Evolutionary conservation across 2,888 invertebrate genomes (phyloP), one percentile per base, ranked within the genome.

Genomic region (Epinotia ramella): DNA sequence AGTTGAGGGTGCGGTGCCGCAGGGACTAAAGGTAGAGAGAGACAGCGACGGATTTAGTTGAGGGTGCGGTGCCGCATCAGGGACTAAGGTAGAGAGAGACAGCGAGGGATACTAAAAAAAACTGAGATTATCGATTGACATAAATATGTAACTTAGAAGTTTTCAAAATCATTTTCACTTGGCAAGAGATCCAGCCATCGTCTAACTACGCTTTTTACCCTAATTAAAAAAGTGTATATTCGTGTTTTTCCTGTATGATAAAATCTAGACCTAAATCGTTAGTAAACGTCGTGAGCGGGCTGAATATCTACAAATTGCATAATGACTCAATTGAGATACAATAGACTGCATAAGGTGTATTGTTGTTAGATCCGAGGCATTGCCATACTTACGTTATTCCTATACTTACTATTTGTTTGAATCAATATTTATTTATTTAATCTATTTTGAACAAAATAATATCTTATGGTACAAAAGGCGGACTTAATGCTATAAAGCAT

Each of bases 321-420:
- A 57, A 57, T 57, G 11, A 20, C 57, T 57, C 57, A 57, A 57
- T 57, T 57, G 57, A 57, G 57, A 16, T 49, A 20, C 18, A 57
- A 57, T 20, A 57, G 9, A 2, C 3, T 18, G 56, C n/a, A 56
- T 13, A 11, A n/a, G 20, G 18, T 57, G 11, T 20, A 20, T 57
- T 9, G 57, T 20, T 20, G 9, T 57, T 57, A 57, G 18, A 20
- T n/a, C 20, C 18, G 20, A 57, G 11, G 7, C 9, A 56, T 56
- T 56, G 18, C 56, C 20, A 57, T 20, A 57, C 57, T 49, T 16
- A 1, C 3, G 49, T 49, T 49, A 49, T 49, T 49, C 1, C 13
- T 13, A 12, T 44, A 44, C 11, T 11, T 12, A 44, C 11, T 44
- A 12, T 11, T 12, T 44, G 13, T 4, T 49, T 49, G 49, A 49